A percentile compares a stretch with the other conserved stretches of the same genome.
These are phyloP conservation scores for Rhabdomys pumilio DNA, from an alignment of 2,797 vertebrate genomes.

Conservation along the genomic window DNA sequence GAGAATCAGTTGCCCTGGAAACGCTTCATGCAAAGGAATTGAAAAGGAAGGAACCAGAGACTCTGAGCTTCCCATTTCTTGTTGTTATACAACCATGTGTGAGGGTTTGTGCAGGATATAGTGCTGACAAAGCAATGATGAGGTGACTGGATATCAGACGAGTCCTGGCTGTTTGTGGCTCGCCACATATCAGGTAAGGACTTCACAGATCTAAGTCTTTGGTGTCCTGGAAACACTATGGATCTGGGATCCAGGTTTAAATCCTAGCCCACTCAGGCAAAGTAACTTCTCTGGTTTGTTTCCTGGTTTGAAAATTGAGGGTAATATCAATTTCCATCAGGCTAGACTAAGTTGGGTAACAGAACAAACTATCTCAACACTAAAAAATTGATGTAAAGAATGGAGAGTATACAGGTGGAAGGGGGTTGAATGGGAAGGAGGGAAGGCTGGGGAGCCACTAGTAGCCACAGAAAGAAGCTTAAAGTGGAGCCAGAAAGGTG, in stretches of 20 bases:
- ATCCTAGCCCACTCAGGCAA: neutral
- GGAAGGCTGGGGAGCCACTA: neutral
- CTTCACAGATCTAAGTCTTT: neutral
- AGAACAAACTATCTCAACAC: neutral
- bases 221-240: neutral
- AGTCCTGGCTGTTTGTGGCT: neutral
- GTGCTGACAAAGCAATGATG: neutral
- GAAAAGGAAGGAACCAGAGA: neutral
- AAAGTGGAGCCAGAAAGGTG: neutral
- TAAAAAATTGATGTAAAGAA: neutral
- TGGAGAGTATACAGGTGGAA: neutral
- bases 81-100: neutral
- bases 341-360: neutral
- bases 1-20: slow-evolving; percentile 46
- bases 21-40: neutral
- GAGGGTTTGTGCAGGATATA: neutral
- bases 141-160: neutral
- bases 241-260: neutral
- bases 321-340: neutral
- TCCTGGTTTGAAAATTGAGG: slow-evolving; percentile 23
- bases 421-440: neutral
- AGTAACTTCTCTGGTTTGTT: slow-evolving; percentile 12
- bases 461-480: neutral
- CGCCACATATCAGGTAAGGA: neutral
- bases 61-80: neutral